Conservation (phyloP, 2,888 invertebrate species). For the Oegoconia quadripuncta region DNA sequence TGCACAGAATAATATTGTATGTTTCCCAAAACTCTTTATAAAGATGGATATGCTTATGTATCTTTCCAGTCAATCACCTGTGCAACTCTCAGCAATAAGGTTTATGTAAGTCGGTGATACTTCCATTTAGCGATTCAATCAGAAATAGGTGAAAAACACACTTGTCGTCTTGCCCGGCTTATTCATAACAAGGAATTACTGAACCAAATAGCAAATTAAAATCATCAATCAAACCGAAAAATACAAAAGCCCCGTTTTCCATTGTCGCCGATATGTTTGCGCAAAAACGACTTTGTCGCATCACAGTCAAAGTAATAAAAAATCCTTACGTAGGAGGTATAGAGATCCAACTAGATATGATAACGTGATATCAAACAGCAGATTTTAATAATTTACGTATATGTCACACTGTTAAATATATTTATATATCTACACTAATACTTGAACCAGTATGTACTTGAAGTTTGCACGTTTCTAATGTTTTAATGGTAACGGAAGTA, state of each 20-base stretch:
- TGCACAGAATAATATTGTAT: too few relatives aligned
- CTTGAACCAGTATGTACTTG: too few relatives aligned
- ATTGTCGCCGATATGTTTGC: constrained; percentile 78
- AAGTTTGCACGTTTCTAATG: too few relatives aligned
- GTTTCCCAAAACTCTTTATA: too few relatives aligned
- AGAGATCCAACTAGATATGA: constrained; percentile 1
- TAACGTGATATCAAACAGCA: constrained; percentile 11
- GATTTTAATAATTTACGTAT: too few relatives aligned
- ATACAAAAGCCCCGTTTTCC: constrained; percentile 73
- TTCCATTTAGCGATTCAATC: not conserved
- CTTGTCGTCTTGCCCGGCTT: not conserved
- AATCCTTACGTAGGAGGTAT: constrained; percentile 42
- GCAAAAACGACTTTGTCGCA: constrained; percentile 79
- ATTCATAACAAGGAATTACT: constrained; percentile 47
- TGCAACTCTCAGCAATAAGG: not conserved
- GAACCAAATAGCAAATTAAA: constrained; percentile 76
- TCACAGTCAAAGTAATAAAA: constrained; percentile 77
- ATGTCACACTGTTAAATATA: too few relatives aligned
- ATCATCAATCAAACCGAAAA: constrained; percentile 79
- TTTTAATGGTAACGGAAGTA: too few relatives aligned
- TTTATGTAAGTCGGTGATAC: too few relatives aligned
- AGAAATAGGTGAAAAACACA: not conserved
- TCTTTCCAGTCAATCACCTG: not conserved
- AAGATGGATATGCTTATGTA: too few relatives aligned
- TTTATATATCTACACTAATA: too few relatives aligned